Evolutionary conservation across 2,888 invertebrate genomes (phyloP).

Genomic region (Zygothrica quintamaculata): DNA sequence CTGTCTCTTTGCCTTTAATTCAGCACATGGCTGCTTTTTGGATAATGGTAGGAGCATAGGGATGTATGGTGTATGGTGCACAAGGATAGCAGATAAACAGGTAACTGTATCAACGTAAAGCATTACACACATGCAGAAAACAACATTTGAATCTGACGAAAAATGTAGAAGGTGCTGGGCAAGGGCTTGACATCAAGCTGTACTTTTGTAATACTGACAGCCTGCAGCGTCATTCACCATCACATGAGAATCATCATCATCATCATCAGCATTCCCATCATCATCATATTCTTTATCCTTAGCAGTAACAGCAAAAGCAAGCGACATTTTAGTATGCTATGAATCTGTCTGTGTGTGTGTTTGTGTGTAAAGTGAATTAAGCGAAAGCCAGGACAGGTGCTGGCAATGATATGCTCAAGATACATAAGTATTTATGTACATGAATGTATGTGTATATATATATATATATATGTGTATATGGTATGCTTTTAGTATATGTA

Average conservation of each 20-base stretch:
- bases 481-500: too few species aligned
- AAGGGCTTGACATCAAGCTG: constrained; percentile 15
- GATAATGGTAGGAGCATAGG: too few species aligned
- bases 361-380: constrained; percentile 56
- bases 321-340: constrained; percentile 2
- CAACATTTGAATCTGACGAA: constrained; percentile 58
- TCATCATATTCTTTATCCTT: constrained; percentile 12
- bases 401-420: constrained; percentile 44
- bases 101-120: constrained; percentile 41
- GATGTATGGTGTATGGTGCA: too few species aligned
- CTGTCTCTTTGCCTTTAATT: constrained; percentile 35
- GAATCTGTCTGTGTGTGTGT: constrained; percentile 19
- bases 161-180: constrained; percentile 29
- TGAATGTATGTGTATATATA: not conserved
- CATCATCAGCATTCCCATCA: constrained; percentile 5
- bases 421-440: constrained; percentile 9
- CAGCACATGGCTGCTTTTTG: constrained; percentile 34
- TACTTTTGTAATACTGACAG: constrained; percentile 17
- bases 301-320: constrained; percentile 5
- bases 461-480: not conserved
- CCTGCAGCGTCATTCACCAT: constrained; percentile 44
- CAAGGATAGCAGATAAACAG: too few species aligned
- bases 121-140: constrained; percentile 38
- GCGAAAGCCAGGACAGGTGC: constrained; percentile 41
- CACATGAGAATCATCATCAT: constrained; percentile 8